Percentiles rank a stretch among this genome's conserved stretches.
These are phyloP conservation scores for Labroides dimidiatus DNA, from an alignment of 2,797 vertebrate genomes.

Conservation along the genomic window DNA sequence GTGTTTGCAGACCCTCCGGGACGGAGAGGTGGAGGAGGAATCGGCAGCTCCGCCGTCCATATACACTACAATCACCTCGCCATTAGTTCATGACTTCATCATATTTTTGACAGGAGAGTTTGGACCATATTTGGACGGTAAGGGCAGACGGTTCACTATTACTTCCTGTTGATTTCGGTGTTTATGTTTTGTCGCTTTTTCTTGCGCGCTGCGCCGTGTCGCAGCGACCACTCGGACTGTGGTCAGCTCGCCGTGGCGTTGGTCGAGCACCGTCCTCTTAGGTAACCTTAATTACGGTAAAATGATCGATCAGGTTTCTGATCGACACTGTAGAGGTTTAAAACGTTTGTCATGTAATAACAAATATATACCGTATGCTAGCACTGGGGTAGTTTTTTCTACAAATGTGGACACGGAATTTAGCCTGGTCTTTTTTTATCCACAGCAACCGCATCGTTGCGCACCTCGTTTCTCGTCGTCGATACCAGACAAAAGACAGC, in stretches of 20 bases:
- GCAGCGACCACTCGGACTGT: conserved; percentile 86
- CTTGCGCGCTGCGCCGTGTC: conserved; percentile 77
- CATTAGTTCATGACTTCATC: conserved; percentile 76
- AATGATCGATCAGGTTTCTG: conserved; percentile 51
- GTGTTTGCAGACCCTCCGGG: conserved; percentile 92
- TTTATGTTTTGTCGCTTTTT: conserved; percentile 60
- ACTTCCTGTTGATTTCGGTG: conserved; percentile 63
- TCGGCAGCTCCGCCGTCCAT: conserved; percentile 82
- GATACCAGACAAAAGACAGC: conserved; percentile 91
- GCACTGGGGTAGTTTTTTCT: conserved; percentile 42
- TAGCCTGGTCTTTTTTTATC: conserved; percentile 80
- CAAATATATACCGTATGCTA: conserved; percentile 31
- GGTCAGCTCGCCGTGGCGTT: conserved; percentile 84
- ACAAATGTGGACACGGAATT: conserved; percentile 63
- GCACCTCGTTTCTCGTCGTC: conserved; percentile 87
- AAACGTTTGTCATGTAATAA: background rate
- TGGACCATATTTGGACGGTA: conserved; percentile 60
- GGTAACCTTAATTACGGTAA: conserved; percentile 62
- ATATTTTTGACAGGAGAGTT: conserved; percentile 66
- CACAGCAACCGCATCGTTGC: conserved; percentile 85
- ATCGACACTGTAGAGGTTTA: conserved; percentile 17
- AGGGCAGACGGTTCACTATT: conserved; percentile 28
- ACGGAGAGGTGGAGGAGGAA: conserved; percentile 93
- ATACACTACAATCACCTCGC: conserved; percentile 71
- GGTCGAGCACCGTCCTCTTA: conserved; percentile 77